Base-by-base conservation (phyloP, 2,888 invertebrate genomes). In the Tuberolachnus salignus region DNA sequence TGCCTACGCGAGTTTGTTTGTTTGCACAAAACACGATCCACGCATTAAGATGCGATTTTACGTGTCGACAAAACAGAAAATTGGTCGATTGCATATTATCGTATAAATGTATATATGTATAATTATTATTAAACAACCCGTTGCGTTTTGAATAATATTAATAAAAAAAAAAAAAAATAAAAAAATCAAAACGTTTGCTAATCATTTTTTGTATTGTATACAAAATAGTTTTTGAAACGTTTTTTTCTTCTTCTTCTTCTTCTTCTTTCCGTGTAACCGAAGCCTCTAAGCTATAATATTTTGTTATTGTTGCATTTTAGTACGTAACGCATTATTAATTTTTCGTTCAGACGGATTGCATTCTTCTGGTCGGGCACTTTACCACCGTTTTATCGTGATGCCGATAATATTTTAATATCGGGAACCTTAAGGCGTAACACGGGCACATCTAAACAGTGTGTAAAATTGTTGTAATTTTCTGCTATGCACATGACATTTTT, bases 21-120 rank as follows among this genome's bases (percentile, higher is more conserved):
- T 34, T 4, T 6, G 13, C 14, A 21, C 14, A 19, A 23, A 64
- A 42, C 44, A 21, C 64, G n/a, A 67, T n/a, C 21, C 26, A 67
- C 26, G 66, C 46, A 46, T 66, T 46, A 66, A 49, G 49, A 34
- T 34, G 49, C 26, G 67, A 67, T 67, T 67, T 67, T 67, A 13
- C n/a, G 49, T 34, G 67, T 67, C 49, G n/a, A 49, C 49, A 49
- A 49, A 67, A 66, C 49, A n/a, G 34, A 34, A 34, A 26, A 51
- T 67, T 13, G 49, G 67, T 67, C n/a, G 49, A 67, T 26, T 51
- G 13, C 34, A 67, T 67, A 34, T 34, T 34, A 34, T 34, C 14
- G 19, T 34, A 6, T 6, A 34, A 34, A 34, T 34, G 34, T 34
- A 6, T 34, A 67, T 26, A 63, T 34, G 42, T 19, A 34, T 26